Base-by-base conservation (phyloP, 2,797 vertebrate species). In the Moxostoma hubbsi region DNA sequence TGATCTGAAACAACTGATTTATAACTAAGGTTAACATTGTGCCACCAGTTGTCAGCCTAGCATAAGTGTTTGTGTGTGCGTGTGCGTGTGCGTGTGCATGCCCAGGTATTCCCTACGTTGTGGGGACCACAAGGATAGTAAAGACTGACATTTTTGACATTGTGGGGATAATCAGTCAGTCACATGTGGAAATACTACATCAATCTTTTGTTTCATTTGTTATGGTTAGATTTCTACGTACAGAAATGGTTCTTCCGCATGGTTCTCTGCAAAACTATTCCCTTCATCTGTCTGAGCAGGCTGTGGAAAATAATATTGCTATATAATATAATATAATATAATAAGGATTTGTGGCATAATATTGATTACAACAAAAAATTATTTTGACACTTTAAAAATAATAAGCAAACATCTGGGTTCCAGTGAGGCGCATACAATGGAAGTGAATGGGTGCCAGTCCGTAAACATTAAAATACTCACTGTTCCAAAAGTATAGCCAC, bases 41-140 rank as follows among this genome's bases (percentile, higher is more conserved):
- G 76, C 62, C 76, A 70, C 76, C 76, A 70, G 63, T 62, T 78
- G 76, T 78, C 49, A 18, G 12, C 5, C 36, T 11, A 63, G 67
- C 76, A 70, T 50, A 78, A 70, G 58, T 53, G 58, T 24, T 47
- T 16, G n/a, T 73, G 5, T 46, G 12, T 16, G 9, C 8, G 43
- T 9, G 4, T 49, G 9, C 45, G 8, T 58, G 24, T 53, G 50
- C 7, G 50, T 53, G 50, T 53, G 18, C 18, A 18, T 1, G 18
- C 18, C 18, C 18, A 18, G 1, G 18, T 18, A 18, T 18, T 18
- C 18, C 18, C 18, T 18, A 18, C 18, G 18, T 18, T 18, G 18
- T 18, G 18, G 18, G n/a, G n/a, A n/a, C n/a, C n/a, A n/a, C n/a
- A n/a, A n/a, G n/a, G n/a, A 18, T 18, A 1, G 18, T 18, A 18